Evolutionary conservation across 2,888 invertebrate species (phyloP), one percentile per base, ranked within the genome.

Genomic region (Nectonema munidae): DNA sequence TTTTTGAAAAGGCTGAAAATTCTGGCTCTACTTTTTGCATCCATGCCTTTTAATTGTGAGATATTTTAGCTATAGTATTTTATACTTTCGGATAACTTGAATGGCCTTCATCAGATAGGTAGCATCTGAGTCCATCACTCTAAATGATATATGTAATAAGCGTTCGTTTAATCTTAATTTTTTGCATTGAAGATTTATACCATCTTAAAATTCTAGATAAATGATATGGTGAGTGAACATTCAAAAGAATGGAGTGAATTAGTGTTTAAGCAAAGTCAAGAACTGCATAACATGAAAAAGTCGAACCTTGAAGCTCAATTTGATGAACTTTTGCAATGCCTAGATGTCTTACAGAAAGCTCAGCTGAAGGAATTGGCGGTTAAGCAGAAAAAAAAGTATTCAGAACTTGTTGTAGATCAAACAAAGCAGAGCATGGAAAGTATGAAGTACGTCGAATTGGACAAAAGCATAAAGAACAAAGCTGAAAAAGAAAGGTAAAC

Each of bases 401-500:
- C 89, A 54, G 86, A 89, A 44, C 68, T 95, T 66, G 83, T 81
- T 52, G 65, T 69, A 3, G 67, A 70, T 39, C 95, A 95, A 57
- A 81, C 86, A 3, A 83, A 81, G 60, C 68, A 74, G 48, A 83
- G 83, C 37, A 77, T 95, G 47, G 95, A 95, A 55, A 83, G 86
- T 15, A 75, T 75, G 52, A 76, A 76, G 58, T 77, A 76, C 52
- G 81, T 95, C 33, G 46, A 49, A 29, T 75, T 73, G 54, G 95
- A 99, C 55, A 89, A 89, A 58, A 74, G 75, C 0, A 63, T 95
- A 40, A 63, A 83, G 56, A 86, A 83, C 41, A 81, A 89, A 50
- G 79, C 77, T 43, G 95, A 95, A 54, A 75, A 79, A 49, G 95
- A 95, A 53, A 66, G 63, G 51, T 54, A 42, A 41, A 9, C 25